Base-by-base conservation (phyloP, 2,113 vertebrate genomes). In the Pyxicephalus adspersus region DNA sequence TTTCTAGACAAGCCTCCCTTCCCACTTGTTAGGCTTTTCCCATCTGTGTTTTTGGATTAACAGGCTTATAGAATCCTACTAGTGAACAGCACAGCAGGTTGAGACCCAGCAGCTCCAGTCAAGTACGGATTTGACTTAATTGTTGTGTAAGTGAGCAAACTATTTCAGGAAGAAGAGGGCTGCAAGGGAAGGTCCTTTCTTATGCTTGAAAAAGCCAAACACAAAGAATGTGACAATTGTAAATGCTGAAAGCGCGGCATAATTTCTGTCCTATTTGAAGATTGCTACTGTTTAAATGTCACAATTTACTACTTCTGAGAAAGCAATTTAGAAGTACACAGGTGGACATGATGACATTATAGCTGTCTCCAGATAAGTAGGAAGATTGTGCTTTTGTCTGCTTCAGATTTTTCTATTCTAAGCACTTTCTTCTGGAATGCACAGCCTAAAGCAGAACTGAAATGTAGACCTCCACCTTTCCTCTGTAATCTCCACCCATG, bases 101-200 rank as follows among this genome's bases (percentile, higher is more conserved):
- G 29, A 67, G 63, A 58, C 76, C 52, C 52, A 67, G 64, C 34
- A 78, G 65, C 54, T 78, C 50, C 76, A 67, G 76, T 78, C 76
- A 78, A 78, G 64, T 78, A 78, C 25, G 52, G 76, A 78, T 78
- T 67, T 78, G 76, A 55, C 64, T 78, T 78, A 78, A 78, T 67
- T 57, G 45, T 26, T 64, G 31, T 75, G 72, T 65, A 67, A 66
- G 65, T 66, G 34, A 54, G 65, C 61, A 64, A 61, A 63, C 19
- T 64, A 64, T 63, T 25, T 73, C n/a, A 60, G 52, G 26, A 28
- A 63, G 66, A 23, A 20, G 22, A 57, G 60, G 52, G 26, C 20
- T 54, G 45, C 38, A 45, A 45, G 38, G 38, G 38, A 73, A 54
- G 28, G n/a, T n/a, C 4, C n/a, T 31, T 34, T 73, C 20, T 31